A percentile compares a stretch with the other conserved stretches of the same genome.
Conservation (phyloP, 2,888 invertebrate species). For the Aspidiotus destructor region DNA sequence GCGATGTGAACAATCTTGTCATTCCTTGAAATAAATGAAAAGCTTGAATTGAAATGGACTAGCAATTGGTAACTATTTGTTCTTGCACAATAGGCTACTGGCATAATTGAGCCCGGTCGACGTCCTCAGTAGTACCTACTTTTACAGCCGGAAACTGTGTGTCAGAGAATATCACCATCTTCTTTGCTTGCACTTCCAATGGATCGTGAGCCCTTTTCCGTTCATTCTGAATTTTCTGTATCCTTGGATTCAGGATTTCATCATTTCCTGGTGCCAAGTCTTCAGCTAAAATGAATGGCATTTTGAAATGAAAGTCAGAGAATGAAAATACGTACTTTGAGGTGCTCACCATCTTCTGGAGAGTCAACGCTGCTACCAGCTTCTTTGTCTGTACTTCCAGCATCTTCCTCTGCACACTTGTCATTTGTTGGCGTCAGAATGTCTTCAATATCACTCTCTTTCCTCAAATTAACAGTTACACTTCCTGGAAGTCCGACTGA, state of each 20-base stretch:
- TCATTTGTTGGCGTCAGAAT: not conserved
- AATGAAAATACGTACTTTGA: not conserved
- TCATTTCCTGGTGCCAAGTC: not conserved
- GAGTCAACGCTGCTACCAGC: not conserved
- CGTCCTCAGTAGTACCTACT: not conserved
- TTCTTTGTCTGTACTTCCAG: too few relatives aligned
- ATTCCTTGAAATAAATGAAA: too few relatives aligned
- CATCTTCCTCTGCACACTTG: too few relatives aligned
- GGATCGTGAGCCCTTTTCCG: too few relatives aligned
- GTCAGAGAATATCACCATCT: not conserved
- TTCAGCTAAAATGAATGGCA: not conserved
- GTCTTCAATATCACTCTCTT: not conserved
- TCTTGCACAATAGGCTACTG: too few relatives aligned
- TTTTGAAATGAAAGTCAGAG: not conserved
- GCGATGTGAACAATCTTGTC: too few relatives aligned
- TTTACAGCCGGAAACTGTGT: not conserved
- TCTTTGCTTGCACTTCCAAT: not conserved
- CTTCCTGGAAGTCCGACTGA: not conserved
- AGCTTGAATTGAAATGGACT: too few relatives aligned
- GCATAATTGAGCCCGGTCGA: not conserved
- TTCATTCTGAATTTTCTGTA: not conserved
- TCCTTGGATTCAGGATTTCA: not conserved
- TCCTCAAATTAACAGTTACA: not conserved
- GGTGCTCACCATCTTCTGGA: not conserved
- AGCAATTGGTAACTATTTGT: too few relatives aligned